Base-by-base conservation (phyloP, 2,797 vertebrate genomes). In the Oophaga sylvatica region DNA sequence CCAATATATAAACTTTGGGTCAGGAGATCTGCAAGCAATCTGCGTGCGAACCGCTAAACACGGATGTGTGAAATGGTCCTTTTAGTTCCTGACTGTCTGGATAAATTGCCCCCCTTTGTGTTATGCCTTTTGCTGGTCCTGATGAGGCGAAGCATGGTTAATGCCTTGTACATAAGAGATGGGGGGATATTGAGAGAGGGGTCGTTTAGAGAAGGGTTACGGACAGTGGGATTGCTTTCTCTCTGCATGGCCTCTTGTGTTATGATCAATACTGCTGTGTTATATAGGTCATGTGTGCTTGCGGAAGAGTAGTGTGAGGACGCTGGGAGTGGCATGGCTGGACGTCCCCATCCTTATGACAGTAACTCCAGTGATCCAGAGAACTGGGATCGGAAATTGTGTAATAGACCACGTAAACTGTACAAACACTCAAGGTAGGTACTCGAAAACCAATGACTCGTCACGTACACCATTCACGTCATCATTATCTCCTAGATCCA, bases 331-430 rank as follows among this genome's bases (percentile, higher is more conserved):
- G 97, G 97, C 95, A 97, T 98, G 97, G 97, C 96, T 96, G 95
- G 95, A 93, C 95, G 95, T 94, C 95, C 95, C 94, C 96, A 95
- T 94, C 96, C 96, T 95, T 97, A 97, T 96, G 97, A 98, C 94
- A 97, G 96, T 95, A 97, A 98, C 96, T 97, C 96, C 94, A 98
- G 97, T 92, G 96, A 97, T 94, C 95, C 96, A 91, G 96, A 98
- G 95, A 97, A 96, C 93, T 96, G 96, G 95, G 96, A 97, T 93
- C 94, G 92, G 94, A 96, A 95, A 94, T 93, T 96, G 91, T 95
- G 95, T 92, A 96, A 94, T 94, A 96, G 96, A 95, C 96, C 96
- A 94, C 95, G 96, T 94, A 97, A 97, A 94, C 95, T 97, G 94
- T 97, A 93, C 95, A 97, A 96, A 92, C 95, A 96, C 93, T 95